phyloP scores from a whole-genome alignment of 1,140 invertebrate genomes.

The Psilanteris sp. region DNA sequence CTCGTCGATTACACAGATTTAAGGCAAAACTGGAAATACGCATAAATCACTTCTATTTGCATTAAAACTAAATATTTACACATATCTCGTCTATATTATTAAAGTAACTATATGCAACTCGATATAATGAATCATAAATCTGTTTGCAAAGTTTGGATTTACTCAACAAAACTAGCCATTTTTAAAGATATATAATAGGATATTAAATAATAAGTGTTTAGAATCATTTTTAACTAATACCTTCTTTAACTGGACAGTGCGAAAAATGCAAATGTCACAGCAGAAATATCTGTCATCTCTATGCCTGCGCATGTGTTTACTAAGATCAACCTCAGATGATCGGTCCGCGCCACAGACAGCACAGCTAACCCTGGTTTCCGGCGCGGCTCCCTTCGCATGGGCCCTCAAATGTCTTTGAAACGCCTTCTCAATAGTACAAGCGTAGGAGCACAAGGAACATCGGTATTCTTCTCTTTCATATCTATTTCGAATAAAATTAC shows the following conservation, averaged over 20 bases:
- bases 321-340: slow-evolving; percentile 79
- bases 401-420: slow-evolving; percentile 80
- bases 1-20: no score
- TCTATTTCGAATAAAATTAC: slow-evolving; percentile 65
- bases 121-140: no score
- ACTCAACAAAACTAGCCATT: no score
- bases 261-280: slow-evolving; percentile 82
- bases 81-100: no score
- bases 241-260: slow-evolving; percentile 82
- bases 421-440: slow-evolving; percentile 82
- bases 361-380: slow-evolving; percentile 79
- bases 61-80: no score
- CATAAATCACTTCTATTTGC: no score
- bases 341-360: slow-evolving; percentile 82
- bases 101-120: no score
- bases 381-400: slow-evolving; percentile 74
- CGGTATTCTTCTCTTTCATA: slow-evolving; percentile 82
- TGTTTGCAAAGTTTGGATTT: no score
- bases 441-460: slow-evolving; percentile 81
- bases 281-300: slow-evolving; percentile 81
- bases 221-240: no score
- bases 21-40: no score
- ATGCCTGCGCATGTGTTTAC: slow-evolving; percentile 81
- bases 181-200: no score
- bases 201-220: no score